Conservation (phyloP, 1,140 invertebrate genomes). For the Habropoda laboriosa region DNA sequence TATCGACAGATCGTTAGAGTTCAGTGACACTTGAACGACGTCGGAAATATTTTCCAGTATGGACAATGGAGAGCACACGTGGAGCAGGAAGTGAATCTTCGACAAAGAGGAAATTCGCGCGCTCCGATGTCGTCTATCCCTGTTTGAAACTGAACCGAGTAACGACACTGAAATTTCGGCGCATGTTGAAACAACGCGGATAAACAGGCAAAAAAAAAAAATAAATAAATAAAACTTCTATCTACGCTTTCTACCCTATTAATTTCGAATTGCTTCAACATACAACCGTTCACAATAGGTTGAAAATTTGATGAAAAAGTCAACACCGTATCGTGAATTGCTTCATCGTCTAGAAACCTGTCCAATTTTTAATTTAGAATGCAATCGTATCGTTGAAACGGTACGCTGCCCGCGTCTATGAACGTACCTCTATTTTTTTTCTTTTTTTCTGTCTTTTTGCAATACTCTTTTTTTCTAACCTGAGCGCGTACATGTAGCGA, state of each 20-base stretch:
- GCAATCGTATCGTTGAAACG: background rate
- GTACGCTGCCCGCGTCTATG: background rate
- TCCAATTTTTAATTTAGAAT: slow-evolving; percentile 12
- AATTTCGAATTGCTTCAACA: background rate
- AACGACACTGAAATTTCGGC: too few species aligned
- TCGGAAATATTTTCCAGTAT: background rate
- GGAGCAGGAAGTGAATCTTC: background rate
- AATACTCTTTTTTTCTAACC: background rate
- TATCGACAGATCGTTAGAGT: background rate
- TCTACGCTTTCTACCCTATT: background rate
- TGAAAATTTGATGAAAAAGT: background rate
- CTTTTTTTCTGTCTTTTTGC: background rate
- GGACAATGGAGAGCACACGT: background rate
- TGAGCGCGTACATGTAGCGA: background rate
- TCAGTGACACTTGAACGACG: background rate
- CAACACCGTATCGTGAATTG: background rate
- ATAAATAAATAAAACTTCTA: background rate
- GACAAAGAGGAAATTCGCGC: background rate
- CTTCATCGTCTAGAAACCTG: background rate
- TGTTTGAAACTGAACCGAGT: background rate
- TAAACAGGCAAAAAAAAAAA: too few species aligned
- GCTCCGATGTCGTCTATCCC: background rate
- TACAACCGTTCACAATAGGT: too few species aligned
- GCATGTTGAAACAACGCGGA: too few species aligned
- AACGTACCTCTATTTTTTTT: background rate